Evolutionary conservation across 2,888 invertebrate genomes (phyloP), one percentile per base, ranked within the genome.

Genomic region (Lasioglossum zephyrum): DNA sequence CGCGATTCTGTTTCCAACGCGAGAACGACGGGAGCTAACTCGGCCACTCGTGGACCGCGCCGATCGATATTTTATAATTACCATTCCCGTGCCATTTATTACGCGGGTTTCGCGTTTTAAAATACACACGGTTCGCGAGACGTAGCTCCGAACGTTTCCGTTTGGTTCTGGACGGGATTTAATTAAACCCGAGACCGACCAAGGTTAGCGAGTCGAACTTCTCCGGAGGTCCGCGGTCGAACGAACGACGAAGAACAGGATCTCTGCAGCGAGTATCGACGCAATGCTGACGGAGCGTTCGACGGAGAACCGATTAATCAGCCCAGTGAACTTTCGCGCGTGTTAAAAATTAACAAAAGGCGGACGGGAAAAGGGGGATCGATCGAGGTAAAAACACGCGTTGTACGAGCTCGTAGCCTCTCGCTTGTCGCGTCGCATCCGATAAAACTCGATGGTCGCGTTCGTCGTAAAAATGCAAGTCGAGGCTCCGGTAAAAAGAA

Each of bases 271-370:
- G 22, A 36, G 22, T 39, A 69, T 39, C 39, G 69, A 36, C 39
- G 39, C 39, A 22, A 69, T 11, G 8, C 39, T 11, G 39, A 39
- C 69, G 22, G 22, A 69, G 36, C 66, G 39, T 69, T 11, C 66
- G 66, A 53, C 53, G 76, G 73, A 77, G 63, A 53, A 77, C 31
- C 60, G 60, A 77, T 41, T 57, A 66, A 84, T 69, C 60, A 41
- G 39, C 69, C 47, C 41, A 77, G 18, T 36, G 60, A 80, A 84
- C 74, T 41, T n/a, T 72, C 41, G 31, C 49, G 84, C 74, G 47
- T 36, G 74, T 60, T 47, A 83, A 84, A 83, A 83, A 66, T 69
- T 44, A 84, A 41, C 73, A 70, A 74, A 85, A 77, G 76, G 36
- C 36, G 26, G 22, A 41, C 31, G 53, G 44, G 72, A 73, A 77